Evolutionary conservation across 2,797 vertebrate genomes (phyloP), one percentile per base, ranked within the genome.

Genomic region (Myotis myotis): DNA sequence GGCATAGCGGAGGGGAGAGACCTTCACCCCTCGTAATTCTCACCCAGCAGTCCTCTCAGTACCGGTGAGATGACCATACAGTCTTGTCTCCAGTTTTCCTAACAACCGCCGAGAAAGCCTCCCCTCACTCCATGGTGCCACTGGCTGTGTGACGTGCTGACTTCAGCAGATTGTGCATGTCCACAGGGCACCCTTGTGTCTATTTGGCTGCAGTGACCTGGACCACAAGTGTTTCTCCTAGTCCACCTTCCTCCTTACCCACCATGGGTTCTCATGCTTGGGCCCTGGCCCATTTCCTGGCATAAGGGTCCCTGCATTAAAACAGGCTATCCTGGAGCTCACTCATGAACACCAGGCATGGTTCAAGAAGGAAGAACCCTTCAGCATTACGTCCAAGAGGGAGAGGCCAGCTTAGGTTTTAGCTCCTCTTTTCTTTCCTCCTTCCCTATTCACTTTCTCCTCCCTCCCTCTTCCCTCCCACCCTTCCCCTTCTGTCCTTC

Each of bases 141-240:
- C 51, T 8, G 60, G 38, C 51, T 3, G 0, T 20, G 25, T n/a
- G 22, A 33, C 19, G 8, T 6, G 2, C 30, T 19, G 23, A 8
- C 28, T 49, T 36, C 19, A 36, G 49, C 57, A 25, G 51, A 28
- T 36, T 36, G 12, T 4, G 2, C 44, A 53, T 6, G 25, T 22
- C 20, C 13, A 1, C 17, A 2, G 28, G 36, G 49, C 1, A 38
- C 11, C 10, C 3, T 6, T 15, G 20, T 22, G 30, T 17, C n/a
- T 13, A 47, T 20, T 25, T 47, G 92, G 60, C 6, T 11, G 2
- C 44, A 30, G 25, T 3, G 8, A 49, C 57, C 57, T 16, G 60
- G 90, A 53, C 68, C 53, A 11, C 3, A 3, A 20, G 28, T 1
- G 20, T n/a, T 70, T 49, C 78, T 62, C 23, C 20, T 60, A 11